These are phyloP conservation scores for Drosophila leonis DNA, from an alignment of 2,888 invertebrate genomes.

Conservation along the genomic window DNA sequence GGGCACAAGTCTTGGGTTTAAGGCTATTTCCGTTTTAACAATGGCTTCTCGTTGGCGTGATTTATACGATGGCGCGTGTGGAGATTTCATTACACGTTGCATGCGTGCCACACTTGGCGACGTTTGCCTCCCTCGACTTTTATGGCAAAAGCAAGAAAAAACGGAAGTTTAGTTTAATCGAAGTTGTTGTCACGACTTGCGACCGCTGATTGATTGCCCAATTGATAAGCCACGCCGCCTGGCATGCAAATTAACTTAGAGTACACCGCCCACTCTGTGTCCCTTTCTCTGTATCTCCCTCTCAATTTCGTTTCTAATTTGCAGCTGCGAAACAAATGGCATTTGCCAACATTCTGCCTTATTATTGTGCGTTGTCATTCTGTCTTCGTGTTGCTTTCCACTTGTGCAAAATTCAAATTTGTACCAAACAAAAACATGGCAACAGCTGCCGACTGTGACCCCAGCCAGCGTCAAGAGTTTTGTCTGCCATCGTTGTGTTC, in stretches of 20 bases:
- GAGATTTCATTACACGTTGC: slow-evolving; percentile 70
- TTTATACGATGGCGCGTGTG: slow-evolving; percentile 65
- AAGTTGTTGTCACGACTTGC: slow-evolving; percentile 76
- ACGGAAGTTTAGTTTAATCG: slow-evolving; percentile 78
- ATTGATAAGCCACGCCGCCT: slow-evolving; percentile 51
- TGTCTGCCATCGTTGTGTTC: slow-evolving; percentile 24
- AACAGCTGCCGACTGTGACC: slow-evolving; percentile 62
- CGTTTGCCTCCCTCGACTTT: slow-evolving; percentile 27
- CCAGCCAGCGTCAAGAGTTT: slow-evolving; percentile 18
- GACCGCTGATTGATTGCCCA: slow-evolving; percentile 72
- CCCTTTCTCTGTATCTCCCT: not conserved
- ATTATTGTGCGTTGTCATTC: slow-evolving; percentile 51
- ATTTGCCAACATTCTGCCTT: slow-evolving; percentile 47
- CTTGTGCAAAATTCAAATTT: slow-evolving; percentile 64
- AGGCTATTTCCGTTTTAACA: slow-evolving; percentile 72
- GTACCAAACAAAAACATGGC: slow-evolving; percentile 47
- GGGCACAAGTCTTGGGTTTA: slow-evolving; percentile 29
- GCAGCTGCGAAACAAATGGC: slow-evolving; percentile 61
- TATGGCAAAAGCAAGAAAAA: slow-evolving; percentile 31
- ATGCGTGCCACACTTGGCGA: slow-evolving; percentile 49
- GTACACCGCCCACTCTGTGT: not conserved
- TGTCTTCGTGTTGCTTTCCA: slow-evolving; percentile 28
- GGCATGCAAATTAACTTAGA: slow-evolving; percentile 53
- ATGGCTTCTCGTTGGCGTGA: slow-evolving; percentile 65
- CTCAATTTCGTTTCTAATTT: slow-evolving; percentile 55